Evolutionary conservation across 1,140 invertebrate species (phyloP).

Genomic region (Odontomachus brunneus): DNA sequence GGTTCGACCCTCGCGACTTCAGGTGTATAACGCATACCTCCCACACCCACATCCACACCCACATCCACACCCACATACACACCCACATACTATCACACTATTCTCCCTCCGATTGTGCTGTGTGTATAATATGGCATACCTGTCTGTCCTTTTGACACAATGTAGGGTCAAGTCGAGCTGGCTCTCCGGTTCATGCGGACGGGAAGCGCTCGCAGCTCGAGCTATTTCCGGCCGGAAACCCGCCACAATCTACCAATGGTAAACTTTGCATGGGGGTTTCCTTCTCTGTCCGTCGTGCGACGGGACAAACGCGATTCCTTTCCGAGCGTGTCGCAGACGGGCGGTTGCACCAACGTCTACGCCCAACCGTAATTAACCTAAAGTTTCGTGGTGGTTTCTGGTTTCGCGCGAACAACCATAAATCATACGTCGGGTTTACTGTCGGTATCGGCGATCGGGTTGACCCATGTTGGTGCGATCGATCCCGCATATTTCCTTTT

Average conservation of each 20-base stretch:
- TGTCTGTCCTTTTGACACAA: conserved; percentile 83
- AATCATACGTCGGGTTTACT: no score
- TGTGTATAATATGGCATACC: conserved; percentile 82
- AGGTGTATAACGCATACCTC: background rate
- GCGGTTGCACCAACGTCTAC: conserved; percentile 17
- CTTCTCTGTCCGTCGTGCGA: conserved; percentile 39
- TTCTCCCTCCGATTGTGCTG: conserved; percentile 69
- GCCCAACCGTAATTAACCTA: conserved; percentile 21
- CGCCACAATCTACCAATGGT: conserved; percentile 91
- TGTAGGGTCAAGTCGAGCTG: conserved; percentile 90
- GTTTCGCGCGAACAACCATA: no score
- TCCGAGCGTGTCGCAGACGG: background rate
- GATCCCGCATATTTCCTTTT: conserved; percentile 14
- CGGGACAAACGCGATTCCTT: conserved; percentile 17
- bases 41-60: conserved; percentile 9
- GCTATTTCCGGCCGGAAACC: conserved; percentile 89
- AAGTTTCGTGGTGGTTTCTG: conserved; percentile 16
- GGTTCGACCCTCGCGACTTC: conserved; percentile 4
- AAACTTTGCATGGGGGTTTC: conserved; percentile 84
- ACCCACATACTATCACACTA: conserved; percentile 44
- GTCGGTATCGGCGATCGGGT: background rate
- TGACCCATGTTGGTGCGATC: conserved; percentile 25
- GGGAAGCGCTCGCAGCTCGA: conserved; percentile 89
- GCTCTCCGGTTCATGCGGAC: conserved; percentile 87
- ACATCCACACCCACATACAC: background rate